These are phyloP conservation scores for Neodiprion pinetum DNA, from an alignment of 1,140 invertebrate genomes.

Conservation along the genomic window DNA sequence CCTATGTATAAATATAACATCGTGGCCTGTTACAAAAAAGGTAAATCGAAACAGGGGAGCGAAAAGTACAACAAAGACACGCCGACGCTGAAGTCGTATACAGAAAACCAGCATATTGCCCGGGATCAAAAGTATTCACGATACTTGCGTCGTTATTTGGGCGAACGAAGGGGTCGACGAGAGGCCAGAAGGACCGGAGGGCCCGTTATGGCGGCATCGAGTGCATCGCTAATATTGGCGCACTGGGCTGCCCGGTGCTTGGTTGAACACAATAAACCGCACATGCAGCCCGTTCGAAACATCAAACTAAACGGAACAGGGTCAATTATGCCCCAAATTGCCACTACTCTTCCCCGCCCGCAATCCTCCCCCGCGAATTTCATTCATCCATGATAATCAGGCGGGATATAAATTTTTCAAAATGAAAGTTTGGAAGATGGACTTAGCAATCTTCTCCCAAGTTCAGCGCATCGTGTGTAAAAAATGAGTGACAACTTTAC, in stretches of 20 bases:
- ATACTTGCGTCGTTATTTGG: slow-evolving; percentile 51
- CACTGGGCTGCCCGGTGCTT: slow-evolving; percentile 39
- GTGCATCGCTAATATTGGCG: slow-evolving; percentile 55
- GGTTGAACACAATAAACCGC: slow-evolving; percentile 45
- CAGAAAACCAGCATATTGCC: slow-evolving; percentile 41
- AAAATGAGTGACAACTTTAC: too few species aligned
- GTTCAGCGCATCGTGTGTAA: too few species aligned
- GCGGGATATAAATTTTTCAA: too few species aligned
- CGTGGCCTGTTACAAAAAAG: too few species aligned
- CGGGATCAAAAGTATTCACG: slow-evolving; percentile 51
- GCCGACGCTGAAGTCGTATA: slow-evolving; percentile 35
- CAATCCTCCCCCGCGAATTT: too few species aligned
- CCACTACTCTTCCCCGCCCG: not conserved
- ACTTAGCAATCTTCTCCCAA: too few species aligned
- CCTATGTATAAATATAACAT: too few species aligned
- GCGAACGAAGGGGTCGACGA: slow-evolving; percentile 24
- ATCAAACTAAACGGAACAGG: not conserved
- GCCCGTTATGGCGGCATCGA: slow-evolving; percentile 48
- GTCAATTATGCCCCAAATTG: not conserved
- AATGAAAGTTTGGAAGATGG: too few species aligned
- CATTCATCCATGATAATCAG: too few species aligned
- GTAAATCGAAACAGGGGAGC: slow-evolving; percentile 14
- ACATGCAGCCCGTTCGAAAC: not conserved
- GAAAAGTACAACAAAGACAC: slow-evolving; percentile 28
- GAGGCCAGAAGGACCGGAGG: slow-evolving; percentile 25